phyloP scores from a whole-genome alignment of 1,140 invertebrate species.

The Venustaconcha ellipsiformis region DNA sequence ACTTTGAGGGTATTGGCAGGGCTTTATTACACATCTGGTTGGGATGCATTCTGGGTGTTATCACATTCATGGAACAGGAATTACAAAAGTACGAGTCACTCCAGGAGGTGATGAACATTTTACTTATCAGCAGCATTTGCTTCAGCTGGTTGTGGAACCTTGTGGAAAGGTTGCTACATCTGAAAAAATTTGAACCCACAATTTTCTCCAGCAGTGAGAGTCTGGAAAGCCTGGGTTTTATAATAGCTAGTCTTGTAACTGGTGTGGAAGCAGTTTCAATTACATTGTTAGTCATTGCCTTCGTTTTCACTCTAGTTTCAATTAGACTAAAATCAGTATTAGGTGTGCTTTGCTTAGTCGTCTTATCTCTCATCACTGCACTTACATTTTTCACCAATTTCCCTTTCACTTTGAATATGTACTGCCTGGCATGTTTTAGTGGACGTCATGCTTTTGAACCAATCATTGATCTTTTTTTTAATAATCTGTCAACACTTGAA shows the following conservation, averaged over 20 bases:
- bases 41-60: conserved; percentile 61
- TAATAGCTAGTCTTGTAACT: conserved; percentile 53
- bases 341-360: conserved; percentile 47
- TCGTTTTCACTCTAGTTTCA: conserved; percentile 51
- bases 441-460: conserved; percentile 57
- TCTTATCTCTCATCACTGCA: conserved; percentile 41
- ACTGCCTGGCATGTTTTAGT: conserved; percentile 59
- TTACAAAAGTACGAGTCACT: conserved; percentile 46
- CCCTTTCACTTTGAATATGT: conserved; percentile 49
- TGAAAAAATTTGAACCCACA: conserved; percentile 33
- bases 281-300: conserved; percentile 50
- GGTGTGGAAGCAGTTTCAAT: conserved; percentile 48
- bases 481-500: conserved; percentile 55
- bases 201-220: conserved; percentile 44
- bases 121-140: conserved; percentile 56
- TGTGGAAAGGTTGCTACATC: conserved; percentile 45
- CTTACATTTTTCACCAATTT: conserved; percentile 49
- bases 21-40: conserved; percentile 62
- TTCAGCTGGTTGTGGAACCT: conserved; percentile 57
- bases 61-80: conserved; percentile 53
- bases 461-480: conserved; percentile 61
- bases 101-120: conserved; percentile 57
- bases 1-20: conserved; percentile 44
- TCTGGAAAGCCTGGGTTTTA: conserved; percentile 60
- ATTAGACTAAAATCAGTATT: conserved; percentile 61